These are phyloP conservation scores for Spizella passerina DNA, from an alignment of 2,797 vertebrate genomes.

Conservation along the genomic window DNA sequence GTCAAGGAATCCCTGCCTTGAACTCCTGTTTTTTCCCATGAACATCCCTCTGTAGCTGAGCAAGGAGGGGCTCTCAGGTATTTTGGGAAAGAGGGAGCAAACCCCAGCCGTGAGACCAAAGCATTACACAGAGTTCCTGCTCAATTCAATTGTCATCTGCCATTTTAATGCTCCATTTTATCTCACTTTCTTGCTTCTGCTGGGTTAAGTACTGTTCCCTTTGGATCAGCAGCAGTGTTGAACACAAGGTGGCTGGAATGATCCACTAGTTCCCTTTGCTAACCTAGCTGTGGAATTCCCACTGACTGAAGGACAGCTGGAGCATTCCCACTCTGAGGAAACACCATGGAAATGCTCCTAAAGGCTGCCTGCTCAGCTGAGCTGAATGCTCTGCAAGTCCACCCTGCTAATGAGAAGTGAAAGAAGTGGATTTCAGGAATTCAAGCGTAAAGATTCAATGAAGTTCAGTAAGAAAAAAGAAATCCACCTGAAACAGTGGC, in stretches of 20 bases:
- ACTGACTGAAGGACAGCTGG: neutral
- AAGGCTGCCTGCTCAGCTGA: neutral
- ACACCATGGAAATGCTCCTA: neutral
- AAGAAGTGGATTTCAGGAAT: neutral
- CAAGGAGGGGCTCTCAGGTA: accelerated
- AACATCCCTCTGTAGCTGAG: neutral
- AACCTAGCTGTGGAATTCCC: neutral
- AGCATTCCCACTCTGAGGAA: neutral
- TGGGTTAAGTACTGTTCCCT: neutral
- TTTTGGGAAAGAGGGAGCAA: neutral
- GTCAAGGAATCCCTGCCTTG: neutral
- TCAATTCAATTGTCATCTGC: neutral
- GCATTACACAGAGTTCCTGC: neutral
- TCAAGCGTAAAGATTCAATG: neutral
- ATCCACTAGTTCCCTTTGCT: neutral
- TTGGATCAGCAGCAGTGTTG: neutral
- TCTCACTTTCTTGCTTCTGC: neutral
- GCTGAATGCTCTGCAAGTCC: neutral
- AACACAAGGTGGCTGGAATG: neutral
- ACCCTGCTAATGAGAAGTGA: neutral
- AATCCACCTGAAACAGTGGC: neutral
- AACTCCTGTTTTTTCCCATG: neutral
- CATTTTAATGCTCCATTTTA: neutral
- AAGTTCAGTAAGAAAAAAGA: neutral
- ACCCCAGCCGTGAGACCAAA: neutral